Evolutionary conservation across 2,797 vertebrate genomes (phyloP).

Genomic region (Crax fasciolata): DNA sequence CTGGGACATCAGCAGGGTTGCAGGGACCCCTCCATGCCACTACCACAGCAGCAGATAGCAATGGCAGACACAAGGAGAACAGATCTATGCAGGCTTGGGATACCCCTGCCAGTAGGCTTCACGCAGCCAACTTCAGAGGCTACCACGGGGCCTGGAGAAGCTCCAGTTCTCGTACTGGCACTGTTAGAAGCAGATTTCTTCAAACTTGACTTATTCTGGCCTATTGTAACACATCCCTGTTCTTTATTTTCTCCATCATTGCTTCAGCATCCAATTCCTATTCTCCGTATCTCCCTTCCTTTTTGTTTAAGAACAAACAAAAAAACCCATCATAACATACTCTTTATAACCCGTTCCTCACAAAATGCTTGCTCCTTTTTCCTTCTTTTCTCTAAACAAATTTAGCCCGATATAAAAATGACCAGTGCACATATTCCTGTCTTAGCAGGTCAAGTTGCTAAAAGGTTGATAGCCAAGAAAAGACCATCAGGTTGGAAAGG

Average conservation of each 20-base stretch:
- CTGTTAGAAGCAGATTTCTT: neutral
- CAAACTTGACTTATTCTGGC: neutral
- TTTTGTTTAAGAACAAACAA: neutral
- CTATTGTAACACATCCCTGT: neutral
- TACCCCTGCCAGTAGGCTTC: neutral
- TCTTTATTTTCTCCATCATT: neutral
- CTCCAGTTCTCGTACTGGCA: neutral
- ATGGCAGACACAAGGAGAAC: neutral
- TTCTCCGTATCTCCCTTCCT: neutral
- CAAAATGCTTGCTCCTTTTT: fast-evolving
- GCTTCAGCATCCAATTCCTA: neutral
- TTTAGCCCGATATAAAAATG: neutral
- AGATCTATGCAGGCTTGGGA: too few species aligned
- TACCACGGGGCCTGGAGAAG: neutral
- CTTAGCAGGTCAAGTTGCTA: neutral
- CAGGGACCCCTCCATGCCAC: too few species aligned
- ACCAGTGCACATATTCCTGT: neutral
- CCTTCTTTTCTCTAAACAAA: neutral
- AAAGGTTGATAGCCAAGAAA: neutral
- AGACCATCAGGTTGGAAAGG: neutral
- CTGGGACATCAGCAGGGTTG: neutral
- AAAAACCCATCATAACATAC: neutral
- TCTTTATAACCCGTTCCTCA: neutral
- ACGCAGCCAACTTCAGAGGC: neutral
- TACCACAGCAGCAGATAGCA: neutral